phyloP scores from a whole-genome alignment of 2,888 invertebrate species.

The Gibbula magus region DNA sequence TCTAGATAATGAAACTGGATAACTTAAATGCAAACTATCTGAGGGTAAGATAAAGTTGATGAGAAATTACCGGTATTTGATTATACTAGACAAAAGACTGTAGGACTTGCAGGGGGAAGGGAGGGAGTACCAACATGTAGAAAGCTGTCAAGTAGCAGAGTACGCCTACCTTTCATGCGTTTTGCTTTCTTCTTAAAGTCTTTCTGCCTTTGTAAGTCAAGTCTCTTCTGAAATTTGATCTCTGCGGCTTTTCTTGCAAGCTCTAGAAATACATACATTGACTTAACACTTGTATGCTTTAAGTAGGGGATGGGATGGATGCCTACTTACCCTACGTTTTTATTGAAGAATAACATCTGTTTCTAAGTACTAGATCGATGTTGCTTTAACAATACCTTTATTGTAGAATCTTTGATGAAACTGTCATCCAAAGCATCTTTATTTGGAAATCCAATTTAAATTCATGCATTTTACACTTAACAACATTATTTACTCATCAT shows the following conservation, averaged over 20 bases:
- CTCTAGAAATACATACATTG: constrained; percentile 67
- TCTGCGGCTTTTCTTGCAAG: constrained; percentile 83
- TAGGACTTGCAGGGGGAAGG: neutral
- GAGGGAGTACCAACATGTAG: neutral
- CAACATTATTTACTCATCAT: no score
- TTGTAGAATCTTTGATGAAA: no score
- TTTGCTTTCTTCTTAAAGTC: constrained; percentile 83
- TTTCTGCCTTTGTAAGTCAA: constrained; percentile 80
- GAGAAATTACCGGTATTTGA: neutral
- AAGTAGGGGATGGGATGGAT: neutral
- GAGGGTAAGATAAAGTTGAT: neutral
- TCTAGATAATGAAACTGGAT: no score
- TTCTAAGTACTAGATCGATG: no score
- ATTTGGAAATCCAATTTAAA: no score
- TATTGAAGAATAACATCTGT: no score
- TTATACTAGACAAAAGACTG: neutral
- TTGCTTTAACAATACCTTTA: no score
- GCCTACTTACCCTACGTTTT: neutral
- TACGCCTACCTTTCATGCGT: constrained; percentile 63
- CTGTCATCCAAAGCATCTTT: no score
- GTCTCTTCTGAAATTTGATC: constrained; percentile 78
- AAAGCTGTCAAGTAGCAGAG: neutral
- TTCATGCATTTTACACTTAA: no score
- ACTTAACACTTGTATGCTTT: neutral
- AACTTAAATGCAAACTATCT: no score